Percentiles rank a stretch among this genome's conserved stretches.
These are phyloP conservation scores for Thalassophryne amazonica DNA, from an alignment of 2,797 vertebrate species.

Conservation along the genomic window DNA sequence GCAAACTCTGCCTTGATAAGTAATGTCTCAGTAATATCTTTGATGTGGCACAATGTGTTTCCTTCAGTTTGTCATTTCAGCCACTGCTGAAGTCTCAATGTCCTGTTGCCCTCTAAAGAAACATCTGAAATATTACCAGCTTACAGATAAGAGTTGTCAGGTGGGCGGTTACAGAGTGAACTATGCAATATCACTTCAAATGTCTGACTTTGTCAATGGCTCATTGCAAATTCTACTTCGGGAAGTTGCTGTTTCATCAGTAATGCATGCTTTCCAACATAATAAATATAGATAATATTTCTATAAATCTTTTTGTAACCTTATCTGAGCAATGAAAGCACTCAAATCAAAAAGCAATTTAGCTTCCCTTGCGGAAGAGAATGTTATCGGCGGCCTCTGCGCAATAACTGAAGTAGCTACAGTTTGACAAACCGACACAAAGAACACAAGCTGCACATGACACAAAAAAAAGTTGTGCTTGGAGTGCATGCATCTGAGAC, in stretches of 20 bases:
- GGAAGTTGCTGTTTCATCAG: constrained; percentile 2
- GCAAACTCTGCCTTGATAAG: constrained; percentile 13
- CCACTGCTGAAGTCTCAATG: constrained; percentile 12
- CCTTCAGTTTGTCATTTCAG: constrained; percentile 17
- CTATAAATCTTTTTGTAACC: constrained; percentile 2
- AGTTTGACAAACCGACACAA: constrained; percentile 25
- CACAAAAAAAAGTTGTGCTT: constrained; percentile 9
- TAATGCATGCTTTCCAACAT: constrained; percentile 11
- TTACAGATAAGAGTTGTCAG: constrained; percentile 28
- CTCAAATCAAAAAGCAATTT: constrained; percentile 36
- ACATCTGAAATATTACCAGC: constrained; percentile 17
- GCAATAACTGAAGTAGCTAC: constrained; percentile 33
- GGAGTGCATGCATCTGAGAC: constrained; percentile 9
- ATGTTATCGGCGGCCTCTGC: constrained; percentile 48
- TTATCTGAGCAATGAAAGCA: constrained; percentile 33
- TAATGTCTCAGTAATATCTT: constrained; percentile 6
- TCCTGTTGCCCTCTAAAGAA: constrained; percentile 11
- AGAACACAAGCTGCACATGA: constrained; percentile 8
- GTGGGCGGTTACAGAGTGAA: background rate
- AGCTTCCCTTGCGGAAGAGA: constrained; percentile 30
- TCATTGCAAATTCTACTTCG: background rate
- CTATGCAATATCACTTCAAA: constrained; percentile 9
- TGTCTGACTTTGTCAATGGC: constrained; percentile 14
- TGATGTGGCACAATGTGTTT: constrained; percentile 7
- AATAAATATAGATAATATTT: constrained; percentile 28